A percentile compares a stretch with the other conserved stretches of the same genome.
Evolutionary conservation across 2,888 invertebrate species (phyloP).

Genomic region (Sarcophaga subvicina): DNA sequence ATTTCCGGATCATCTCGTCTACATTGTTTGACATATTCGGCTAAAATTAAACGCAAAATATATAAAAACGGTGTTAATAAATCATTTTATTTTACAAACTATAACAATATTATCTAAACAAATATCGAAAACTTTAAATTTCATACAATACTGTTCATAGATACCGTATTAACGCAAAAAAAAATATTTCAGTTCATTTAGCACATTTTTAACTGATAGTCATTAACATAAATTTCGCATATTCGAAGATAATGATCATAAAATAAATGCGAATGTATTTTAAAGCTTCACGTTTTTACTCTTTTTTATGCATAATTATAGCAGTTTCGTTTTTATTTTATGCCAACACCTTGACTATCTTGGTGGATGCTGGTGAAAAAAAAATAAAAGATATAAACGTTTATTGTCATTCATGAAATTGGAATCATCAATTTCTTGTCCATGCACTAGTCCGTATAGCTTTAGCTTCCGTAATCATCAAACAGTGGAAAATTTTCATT

Average conservation of each 20-base stretch:
- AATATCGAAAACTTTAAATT: conserved; percentile 58
- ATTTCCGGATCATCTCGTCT: conserved; percentile 85
- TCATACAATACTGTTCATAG: neutral
- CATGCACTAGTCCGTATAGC: neutral
- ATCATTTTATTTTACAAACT: neutral
- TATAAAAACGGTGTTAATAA: conserved; percentile 21
- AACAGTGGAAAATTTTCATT: neutral
- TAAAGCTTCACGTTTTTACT: neutral
- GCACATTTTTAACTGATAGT: neutral
- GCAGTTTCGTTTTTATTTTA: neutral
- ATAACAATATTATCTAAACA: conserved; percentile 15
- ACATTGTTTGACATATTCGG: conserved; percentile 87
- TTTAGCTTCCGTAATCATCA: conserved; percentile 11
- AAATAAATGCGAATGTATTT: neutral
- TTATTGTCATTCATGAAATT: neutral
- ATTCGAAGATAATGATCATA: neutral
- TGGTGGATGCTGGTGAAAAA: conserved; percentile 1
- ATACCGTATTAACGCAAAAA: neutral
- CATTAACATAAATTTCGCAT: conserved; percentile 4
- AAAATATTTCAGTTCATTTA: conserved; percentile 12
- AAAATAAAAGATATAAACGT: neutral
- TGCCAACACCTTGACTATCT: conserved; percentile 11
- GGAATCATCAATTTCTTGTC: neutral
- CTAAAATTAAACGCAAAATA: conserved; percentile 78
- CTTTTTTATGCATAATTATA: neutral